Conservation (phyloP, 1,140 invertebrate genomes). For the Gonatopus flavifemur region DNA sequence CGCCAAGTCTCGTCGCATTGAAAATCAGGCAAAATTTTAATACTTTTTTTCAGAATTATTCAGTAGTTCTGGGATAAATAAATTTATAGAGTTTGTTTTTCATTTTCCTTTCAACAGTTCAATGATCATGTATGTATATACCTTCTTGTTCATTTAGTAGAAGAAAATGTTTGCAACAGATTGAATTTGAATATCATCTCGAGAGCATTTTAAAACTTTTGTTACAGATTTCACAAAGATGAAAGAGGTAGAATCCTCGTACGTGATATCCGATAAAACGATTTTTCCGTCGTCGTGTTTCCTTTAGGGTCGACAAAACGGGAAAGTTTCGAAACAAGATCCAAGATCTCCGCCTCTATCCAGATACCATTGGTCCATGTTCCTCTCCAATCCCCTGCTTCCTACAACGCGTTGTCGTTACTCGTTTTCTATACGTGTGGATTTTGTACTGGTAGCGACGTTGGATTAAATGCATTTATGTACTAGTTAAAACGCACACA, state of each 20-base stretch:
- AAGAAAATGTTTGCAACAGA: too few relatives aligned
- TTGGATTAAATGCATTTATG: neutral
- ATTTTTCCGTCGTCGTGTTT: conserved; percentile 19
- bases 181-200: too few relatives aligned
- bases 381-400: conserved; percentile 17
- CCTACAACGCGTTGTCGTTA: neutral
- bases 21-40: conserved; percentile 3
- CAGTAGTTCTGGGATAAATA: neutral
- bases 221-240: neutral
- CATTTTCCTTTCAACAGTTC: too few relatives aligned
- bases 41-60: neutral
- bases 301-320: neutral
- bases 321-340: neutral
- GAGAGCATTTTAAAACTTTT: too few relatives aligned
- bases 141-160: neutral
- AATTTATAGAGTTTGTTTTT: too few relatives aligned
- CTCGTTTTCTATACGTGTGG: too few relatives aligned
- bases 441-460: neutral
- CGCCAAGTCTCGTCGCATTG: conserved; percentile 4
- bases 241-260: conserved; percentile 7
- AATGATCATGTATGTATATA: neutral
- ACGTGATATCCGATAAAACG: conserved; percentile 15
- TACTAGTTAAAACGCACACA: neutral
- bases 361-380: conserved; percentile 17
- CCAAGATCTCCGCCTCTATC: conserved; percentile 6